phyloP scores from a whole-genome alignment of 2,888 invertebrate genomes.

The Metalampra italica region DNA sequence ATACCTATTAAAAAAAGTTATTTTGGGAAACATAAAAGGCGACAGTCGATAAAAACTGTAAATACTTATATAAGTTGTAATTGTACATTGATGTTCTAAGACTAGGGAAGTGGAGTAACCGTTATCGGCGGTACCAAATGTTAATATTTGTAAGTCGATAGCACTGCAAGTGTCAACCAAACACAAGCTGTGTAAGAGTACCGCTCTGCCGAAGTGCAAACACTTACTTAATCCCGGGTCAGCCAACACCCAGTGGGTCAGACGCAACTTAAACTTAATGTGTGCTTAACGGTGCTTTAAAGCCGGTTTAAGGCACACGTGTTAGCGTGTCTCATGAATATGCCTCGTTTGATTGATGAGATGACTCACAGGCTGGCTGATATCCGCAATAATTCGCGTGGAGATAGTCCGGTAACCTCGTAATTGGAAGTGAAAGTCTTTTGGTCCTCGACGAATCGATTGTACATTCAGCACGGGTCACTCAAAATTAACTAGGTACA shows the following conservation, averaged over 20 bases:
- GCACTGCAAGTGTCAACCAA: not conserved
- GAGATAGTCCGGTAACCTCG: slow-evolving; percentile 33
- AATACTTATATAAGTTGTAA: no score
- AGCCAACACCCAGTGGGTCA: slow-evolving; percentile 49
- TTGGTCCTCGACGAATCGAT: slow-evolving; percentile 3
- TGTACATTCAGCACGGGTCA: not conserved
- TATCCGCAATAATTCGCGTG: slow-evolving; percentile 29
- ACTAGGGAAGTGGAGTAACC: slow-evolving; percentile 22
- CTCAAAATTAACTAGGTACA: no score
- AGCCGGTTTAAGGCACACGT: slow-evolving; percentile 44
- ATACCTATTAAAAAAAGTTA: no score
- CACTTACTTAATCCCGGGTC: slow-evolving; percentile 26
- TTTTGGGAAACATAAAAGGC: no score
- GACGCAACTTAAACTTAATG: slow-evolving; percentile 43
- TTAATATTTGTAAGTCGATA: slow-evolving; percentile 22
- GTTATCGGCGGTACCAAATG: slow-evolving; percentile 30
- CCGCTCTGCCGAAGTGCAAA: slow-evolving; percentile 41
- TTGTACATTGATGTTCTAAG: not conserved
- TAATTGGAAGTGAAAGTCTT: slow-evolving; percentile 52
- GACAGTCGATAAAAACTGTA: no score
- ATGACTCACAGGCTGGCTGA: not conserved
- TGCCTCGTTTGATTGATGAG: slow-evolving; percentile 20
- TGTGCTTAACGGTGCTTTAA: slow-evolving; percentile 62
- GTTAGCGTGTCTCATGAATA: slow-evolving; percentile 10
- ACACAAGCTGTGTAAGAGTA: not conserved